phyloP scores from a whole-genome alignment of 2,113 vertebrate genomes.

The Haplochromis vanheusdeni region DNA sequence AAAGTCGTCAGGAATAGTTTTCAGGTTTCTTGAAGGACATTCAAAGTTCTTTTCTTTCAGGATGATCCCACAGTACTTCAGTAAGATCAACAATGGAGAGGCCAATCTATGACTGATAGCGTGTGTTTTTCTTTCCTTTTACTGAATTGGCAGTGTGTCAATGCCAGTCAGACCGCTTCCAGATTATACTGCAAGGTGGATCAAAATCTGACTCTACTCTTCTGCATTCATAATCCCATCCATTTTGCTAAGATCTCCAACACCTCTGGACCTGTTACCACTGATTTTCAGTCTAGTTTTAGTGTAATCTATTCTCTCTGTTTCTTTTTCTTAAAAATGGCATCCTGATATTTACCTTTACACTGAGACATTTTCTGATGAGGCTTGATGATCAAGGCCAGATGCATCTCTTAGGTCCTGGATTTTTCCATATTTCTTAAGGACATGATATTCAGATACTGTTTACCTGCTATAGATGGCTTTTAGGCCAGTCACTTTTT shows the following conservation, averaged over 20 bases:
- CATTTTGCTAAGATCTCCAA: background rate
- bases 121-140: background rate
- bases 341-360: background rate
- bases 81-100: background rate
- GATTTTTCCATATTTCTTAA: background rate
- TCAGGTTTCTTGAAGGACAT: background rate
- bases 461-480: background rate
- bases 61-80: background rate
- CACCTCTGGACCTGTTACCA: background rate
- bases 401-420: background rate
- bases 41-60: background rate
- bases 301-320: background rate
- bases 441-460: background rate
- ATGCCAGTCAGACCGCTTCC: background rate
- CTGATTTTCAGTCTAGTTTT: background rate
- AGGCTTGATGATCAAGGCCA: background rate
- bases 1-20: background rate
- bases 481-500: background rate
- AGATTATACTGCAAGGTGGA: background rate
- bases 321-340: background rate
- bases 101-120: background rate
- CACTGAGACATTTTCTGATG: background rate
- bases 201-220: background rate
- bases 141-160: background rate
- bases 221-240: background rate